These are phyloP conservation scores for Leucophenga montana DNA, from an alignment of 2,888 invertebrate species.

Conservation along the genomic window DNA sequence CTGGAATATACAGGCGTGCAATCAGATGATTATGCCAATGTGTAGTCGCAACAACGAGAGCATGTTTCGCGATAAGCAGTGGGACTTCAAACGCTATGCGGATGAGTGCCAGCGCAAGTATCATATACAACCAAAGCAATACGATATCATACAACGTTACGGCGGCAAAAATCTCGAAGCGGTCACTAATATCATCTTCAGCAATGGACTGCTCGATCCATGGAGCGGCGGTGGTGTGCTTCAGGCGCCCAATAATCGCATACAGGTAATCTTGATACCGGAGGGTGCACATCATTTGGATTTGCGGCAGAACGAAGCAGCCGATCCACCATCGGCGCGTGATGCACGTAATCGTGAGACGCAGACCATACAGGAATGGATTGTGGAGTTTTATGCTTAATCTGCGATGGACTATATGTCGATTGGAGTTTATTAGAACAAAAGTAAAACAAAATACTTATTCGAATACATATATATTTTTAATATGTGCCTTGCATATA, in stretches of 20 bases:
- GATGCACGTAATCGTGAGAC: slow-evolving; percentile 62
- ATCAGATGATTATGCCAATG: slow-evolving; percentile 98
- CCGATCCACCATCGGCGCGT: slow-evolving; percentile 64
- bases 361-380: slow-evolving; percentile 57
- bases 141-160: slow-evolving; percentile 83
- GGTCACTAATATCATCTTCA: slow-evolving; percentile 83
- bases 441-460: no score
- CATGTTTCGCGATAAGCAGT: slow-evolving; percentile 86
- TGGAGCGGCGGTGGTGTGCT: slow-evolving; percentile 91
- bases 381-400: slow-evolving; percentile 42
- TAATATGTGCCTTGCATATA: no score
- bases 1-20: slow-evolving; percentile 93
- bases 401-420: no score
- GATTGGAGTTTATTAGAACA: no score
- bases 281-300: slow-evolving; percentile 92
- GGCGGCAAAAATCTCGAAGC: slow-evolving; percentile 84
- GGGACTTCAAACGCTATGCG: slow-evolving; percentile 81
- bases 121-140: slow-evolving; percentile 79
- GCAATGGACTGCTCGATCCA: slow-evolving; percentile 89
- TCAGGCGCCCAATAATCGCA: slow-evolving; percentile 78
- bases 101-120: slow-evolving; percentile 81
- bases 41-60: slow-evolving; percentile 84
- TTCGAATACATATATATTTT: no score
- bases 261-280: slow-evolving; percentile 82
- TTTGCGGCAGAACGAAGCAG: slow-evolving; percentile 71